phyloP scores from a whole-genome alignment of 2,113 vertebrate genomes.

The Aramus guarauna region DNA sequence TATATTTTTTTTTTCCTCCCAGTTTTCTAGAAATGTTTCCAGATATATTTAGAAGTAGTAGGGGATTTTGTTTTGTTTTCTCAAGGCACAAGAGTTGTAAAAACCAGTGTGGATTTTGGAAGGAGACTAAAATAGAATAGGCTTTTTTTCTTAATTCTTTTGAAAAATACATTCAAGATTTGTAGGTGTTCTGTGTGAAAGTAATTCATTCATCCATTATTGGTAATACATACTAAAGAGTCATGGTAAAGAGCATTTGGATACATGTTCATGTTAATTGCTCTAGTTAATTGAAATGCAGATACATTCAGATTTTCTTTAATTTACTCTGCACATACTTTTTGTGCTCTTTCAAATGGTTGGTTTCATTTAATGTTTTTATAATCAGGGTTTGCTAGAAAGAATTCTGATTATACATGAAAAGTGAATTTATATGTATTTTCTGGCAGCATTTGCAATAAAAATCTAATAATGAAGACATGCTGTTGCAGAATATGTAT shows the following conservation, averaged over 20 bases:
- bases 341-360: not conserved
- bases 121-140: not conserved
- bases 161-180: not conserved
- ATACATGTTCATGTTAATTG: not conserved
- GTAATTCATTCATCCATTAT: not conserved
- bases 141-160: not conserved
- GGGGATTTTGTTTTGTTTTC: not conserved
- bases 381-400: not conserved
- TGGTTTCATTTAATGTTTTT: conserved; percentile 2
- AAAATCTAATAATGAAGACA: not conserved
- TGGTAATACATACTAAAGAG: not conserved
- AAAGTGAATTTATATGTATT: not conserved
- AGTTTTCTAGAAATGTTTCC: not conserved
- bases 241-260: not conserved
- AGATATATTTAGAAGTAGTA: not conserved
- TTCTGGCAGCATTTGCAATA: not conserved
- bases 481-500: not conserved
- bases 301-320: not conserved
- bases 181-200: not conserved
- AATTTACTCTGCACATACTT: not conserved
- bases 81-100: not conserved
- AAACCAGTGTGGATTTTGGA: not conserved
- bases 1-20: not conserved
- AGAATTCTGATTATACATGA: not conserved
- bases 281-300: not conserved